These are phyloP conservation scores for Quiscalus mexicanus DNA, from an alignment of 2,113 vertebrate genomes.

Conservation along the genomic window DNA sequence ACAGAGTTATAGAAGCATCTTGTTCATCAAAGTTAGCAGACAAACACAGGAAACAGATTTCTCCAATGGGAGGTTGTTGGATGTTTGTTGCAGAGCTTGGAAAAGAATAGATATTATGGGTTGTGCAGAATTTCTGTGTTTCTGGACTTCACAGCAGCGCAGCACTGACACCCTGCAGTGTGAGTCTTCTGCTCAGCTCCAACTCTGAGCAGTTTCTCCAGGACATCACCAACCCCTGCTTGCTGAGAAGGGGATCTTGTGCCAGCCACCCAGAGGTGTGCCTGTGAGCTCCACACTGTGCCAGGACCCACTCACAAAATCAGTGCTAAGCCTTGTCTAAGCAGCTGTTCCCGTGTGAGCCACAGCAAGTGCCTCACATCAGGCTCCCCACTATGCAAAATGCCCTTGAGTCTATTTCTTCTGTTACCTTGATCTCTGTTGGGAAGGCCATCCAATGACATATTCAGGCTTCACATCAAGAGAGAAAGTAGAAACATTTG, in stretches of 20 bases:
- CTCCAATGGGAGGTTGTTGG: neutral
- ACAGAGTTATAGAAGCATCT: neutral
- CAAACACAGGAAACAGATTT: neutral
- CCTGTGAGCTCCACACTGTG: neutral
- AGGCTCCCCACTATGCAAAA: neutral
- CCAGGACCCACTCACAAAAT: neutral
- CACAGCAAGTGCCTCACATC: neutral
- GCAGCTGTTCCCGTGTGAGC: neutral
- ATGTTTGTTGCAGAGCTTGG: neutral
- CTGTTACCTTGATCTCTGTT: neutral
- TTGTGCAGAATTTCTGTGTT: neutral
- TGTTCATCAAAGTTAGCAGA: neutral
- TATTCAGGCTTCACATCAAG: neutral
- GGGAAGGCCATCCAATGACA: neutral
- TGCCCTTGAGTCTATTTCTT: neutral
- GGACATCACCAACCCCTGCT: neutral
- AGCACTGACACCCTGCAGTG: rapidly evolving
- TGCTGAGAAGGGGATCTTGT: rapidly evolving
- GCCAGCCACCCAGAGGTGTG: neutral
- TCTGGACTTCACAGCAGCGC: neutral
- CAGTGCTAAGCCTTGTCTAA: neutral
- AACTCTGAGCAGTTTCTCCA: neutral
- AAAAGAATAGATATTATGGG: neutral
- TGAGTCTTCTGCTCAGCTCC: neutral
- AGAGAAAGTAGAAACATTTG: neutral